A percentile compares a stretch with the other conserved stretches of the same genome.
Conservation (phyloP, 1,140 invertebrate genomes). For the Stenopsyche tienmushanensis region DNA sequence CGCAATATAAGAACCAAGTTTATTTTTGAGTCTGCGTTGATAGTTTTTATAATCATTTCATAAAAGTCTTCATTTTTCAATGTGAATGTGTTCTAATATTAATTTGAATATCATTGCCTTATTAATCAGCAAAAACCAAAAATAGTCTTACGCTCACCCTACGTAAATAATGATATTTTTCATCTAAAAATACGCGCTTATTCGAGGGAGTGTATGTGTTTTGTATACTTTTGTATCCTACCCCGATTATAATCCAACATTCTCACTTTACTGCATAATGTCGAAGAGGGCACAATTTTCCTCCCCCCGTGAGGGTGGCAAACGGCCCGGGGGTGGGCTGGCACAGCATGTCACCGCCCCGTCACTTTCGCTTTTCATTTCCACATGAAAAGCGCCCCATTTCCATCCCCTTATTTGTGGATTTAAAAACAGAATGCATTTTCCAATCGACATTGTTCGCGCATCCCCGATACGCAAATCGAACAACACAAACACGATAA, state of each 20-base stretch:
- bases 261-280: constrained; percentile 9
- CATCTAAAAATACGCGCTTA: no score
- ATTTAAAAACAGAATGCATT: constrained; percentile 17
- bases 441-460: neutral
- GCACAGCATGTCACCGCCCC: constrained; percentile 23
- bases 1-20: no score
- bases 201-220: no score
- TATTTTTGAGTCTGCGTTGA: no score
- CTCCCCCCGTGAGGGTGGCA: constrained; percentile 46
- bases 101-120: no score
- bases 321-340: constrained; percentile 35
- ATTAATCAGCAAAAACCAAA: no score
- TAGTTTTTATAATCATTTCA: no score
- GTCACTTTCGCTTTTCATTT: constrained; percentile 32
- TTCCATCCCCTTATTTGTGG: constrained; percentile 7
- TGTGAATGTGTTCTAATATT: no score
- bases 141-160: no score
- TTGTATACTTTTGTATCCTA: no score
- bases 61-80: no score
- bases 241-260: neutral
- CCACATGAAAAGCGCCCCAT: constrained; percentile 25
- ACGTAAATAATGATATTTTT: no score
- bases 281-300: constrained; percentile 42
- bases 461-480: neutral
- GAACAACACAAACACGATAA: neutral